Evolutionary conservation across 2,797 vertebrate species (phyloP).

Genomic region (Steatocranus sp.): DNA sequence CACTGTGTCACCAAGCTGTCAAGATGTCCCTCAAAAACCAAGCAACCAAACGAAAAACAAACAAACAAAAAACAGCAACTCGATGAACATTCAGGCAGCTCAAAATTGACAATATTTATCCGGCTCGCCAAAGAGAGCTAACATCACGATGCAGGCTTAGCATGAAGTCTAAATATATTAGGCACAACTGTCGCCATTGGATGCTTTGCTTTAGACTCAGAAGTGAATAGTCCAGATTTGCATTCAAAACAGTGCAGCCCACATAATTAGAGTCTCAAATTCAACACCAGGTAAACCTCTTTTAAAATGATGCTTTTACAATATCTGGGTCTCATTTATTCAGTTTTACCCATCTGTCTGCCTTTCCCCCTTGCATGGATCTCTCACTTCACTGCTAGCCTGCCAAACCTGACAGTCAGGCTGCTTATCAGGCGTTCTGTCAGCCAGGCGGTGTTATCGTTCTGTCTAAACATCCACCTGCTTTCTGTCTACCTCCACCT

Average conservation of each 20-base stretch:
- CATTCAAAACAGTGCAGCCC: conserved; percentile 1
- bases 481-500: conserved; percentile 64
- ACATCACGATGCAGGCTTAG: not conserved
- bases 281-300: conserved; percentile 22
- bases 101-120: not conserved
- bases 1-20: not conserved
- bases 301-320: conserved; percentile 19
- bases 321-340: conserved; percentile 16
- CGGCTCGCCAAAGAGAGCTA: not conserved
- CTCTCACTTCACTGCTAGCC: conserved; percentile 21
- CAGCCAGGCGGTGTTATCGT: conserved; percentile 58
- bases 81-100: not conserved
- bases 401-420: conserved; percentile 64
- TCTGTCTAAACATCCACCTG: conserved; percentile 65
- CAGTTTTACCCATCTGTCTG: conserved; percentile 19
- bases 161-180: not conserved
- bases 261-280: conserved; percentile 10
- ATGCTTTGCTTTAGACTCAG: conserved; percentile 15
- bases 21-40: not conserved
- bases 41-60: not conserved
- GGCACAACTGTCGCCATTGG: not conserved
- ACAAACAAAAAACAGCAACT: not conserved
- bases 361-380: conserved; percentile 2
- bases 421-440: conserved; percentile 66
- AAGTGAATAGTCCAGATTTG: conserved; percentile 15